A percentile compares a stretch with the other conserved stretches of the same genome.
These are phyloP conservation scores for Pantherophis vulpinus DNA, from an alignment of 2,797 vertebrate genomes.

Conservation along the genomic window DNA sequence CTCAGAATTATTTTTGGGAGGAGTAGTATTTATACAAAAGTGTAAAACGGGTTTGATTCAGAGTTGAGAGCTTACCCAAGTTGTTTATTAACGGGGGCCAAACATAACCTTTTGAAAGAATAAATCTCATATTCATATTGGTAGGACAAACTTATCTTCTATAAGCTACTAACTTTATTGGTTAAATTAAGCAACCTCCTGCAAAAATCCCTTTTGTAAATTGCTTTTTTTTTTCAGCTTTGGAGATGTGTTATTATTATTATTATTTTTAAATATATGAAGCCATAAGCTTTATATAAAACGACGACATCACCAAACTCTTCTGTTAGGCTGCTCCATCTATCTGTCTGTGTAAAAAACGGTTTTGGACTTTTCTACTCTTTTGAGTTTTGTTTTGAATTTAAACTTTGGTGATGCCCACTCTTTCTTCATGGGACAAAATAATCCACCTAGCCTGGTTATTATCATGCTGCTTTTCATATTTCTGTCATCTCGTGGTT, in stretches of 20 bases:
- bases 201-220: constrained; percentile 59
- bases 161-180: constrained; percentile 54
- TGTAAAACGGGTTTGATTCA: constrained; percentile 67
- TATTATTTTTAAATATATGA: neutral
- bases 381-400: constrained; percentile 62
- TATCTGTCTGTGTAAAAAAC: constrained; percentile 55
- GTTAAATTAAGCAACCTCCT: constrained; percentile 62
- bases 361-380: constrained; percentile 52
- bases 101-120: neutral
- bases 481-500: constrained; percentile 80
- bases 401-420: constrained; percentile 90
- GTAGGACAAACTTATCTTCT: neutral
- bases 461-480: constrained; percentile 76
- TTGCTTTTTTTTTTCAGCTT: constrained; percentile 69
- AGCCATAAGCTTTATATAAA: constrained; percentile 66
- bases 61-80: constrained; percentile 63
- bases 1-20: constrained; percentile 55
- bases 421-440: constrained; percentile 80
- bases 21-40: constrained; percentile 59
- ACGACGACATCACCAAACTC: constrained; percentile 72
- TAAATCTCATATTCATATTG: neutral
- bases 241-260: neutral
- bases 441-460: constrained; percentile 75
- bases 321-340: constrained; percentile 57
- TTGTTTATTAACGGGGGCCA: constrained; percentile 35